Evolutionary conservation across 2,797 vertebrate species (phyloP).

Genomic region (Sebastes cheni): DNA sequence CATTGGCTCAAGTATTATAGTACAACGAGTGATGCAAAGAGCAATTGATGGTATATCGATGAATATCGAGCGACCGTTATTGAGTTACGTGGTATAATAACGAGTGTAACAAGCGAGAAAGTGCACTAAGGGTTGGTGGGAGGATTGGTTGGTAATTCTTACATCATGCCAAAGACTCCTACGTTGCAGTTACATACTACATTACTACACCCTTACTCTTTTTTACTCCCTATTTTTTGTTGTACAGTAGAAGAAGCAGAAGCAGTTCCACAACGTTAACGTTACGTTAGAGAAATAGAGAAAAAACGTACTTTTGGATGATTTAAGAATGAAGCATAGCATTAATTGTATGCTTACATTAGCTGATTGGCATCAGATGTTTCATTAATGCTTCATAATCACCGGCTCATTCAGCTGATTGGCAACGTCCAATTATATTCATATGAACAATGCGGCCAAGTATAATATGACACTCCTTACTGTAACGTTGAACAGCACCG

Average conservation of each 20-base stretch:
- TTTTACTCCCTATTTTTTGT: neutral
- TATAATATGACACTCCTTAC: neutral
- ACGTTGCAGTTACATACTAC: neutral
- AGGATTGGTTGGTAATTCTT: neutral
- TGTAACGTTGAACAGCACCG: neutral
- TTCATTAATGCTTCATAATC: neutral
- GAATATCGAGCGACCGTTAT: too few relatives aligned
- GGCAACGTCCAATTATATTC: neutral
- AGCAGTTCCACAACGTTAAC: neutral
- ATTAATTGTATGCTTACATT: neutral
- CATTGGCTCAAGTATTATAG: neutral
- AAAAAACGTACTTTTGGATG: neutral
- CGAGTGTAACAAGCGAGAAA: neutral
- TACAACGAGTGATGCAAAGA: neutral
- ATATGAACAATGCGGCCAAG: neutral
- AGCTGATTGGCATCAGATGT: neutral
- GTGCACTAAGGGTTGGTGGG: neutral
- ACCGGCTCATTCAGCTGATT: neutral
- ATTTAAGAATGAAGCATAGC: neutral
- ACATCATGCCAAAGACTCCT: neutral
- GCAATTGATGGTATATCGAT: too few relatives aligned
- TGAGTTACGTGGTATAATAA: neutral
- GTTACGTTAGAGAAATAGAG: neutral
- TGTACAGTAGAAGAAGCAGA: neutral
- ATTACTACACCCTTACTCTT: neutral